phyloP scores from a whole-genome alignment of 2,888 invertebrate genomes.

The Cerceris ruficornis region DNA sequence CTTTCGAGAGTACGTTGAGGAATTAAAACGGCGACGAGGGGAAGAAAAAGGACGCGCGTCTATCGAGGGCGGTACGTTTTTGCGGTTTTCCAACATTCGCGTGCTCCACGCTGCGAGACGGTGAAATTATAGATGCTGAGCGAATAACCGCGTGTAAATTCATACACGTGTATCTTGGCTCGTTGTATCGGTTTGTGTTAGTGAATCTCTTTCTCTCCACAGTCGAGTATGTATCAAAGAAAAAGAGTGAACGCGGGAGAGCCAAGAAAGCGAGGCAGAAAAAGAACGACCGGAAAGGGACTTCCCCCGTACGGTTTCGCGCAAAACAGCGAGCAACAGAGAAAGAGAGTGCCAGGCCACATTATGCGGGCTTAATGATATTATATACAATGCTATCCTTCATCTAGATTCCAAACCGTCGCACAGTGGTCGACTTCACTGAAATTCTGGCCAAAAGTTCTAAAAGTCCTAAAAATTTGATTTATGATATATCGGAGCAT shows the following conservation, averaged over 20 bases:
- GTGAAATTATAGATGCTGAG: constrained; percentile 48
- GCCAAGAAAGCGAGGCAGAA: constrained; percentile 17
- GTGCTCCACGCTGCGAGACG: constrained; percentile 39
- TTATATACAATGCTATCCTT: constrained; percentile 72
- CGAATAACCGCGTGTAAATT: constrained; percentile 17
- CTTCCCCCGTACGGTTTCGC: constrained; percentile 23
- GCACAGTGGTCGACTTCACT: neutral
- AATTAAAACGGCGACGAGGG: constrained; percentile 11
- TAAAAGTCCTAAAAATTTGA: no score
- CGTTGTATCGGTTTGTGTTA: neutral
- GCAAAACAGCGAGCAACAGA: constrained; percentile 25
- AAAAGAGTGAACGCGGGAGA: constrained; percentile 10
- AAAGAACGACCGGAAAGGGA: constrained; percentile 38
- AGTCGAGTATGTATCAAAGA: constrained; percentile 1
- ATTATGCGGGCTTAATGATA: constrained; percentile 67
- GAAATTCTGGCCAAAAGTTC: no score
- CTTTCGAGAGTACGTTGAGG: neutral
- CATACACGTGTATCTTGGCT: neutral
- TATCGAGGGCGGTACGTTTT: constrained; percentile 25
- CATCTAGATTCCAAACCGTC: constrained; percentile 50
- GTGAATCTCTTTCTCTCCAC: neutral
- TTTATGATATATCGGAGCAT: no score
- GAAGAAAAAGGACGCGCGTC: constrained; percentile 10
- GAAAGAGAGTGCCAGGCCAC: constrained; percentile 24
- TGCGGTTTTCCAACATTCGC: constrained; percentile 34